A percentile compares a stretch with the other conserved stretches of the same genome.
Evolutionary conservation across 1,140 invertebrate genomes (phyloP).

Genomic region (Chironomus striatipennis): DNA sequence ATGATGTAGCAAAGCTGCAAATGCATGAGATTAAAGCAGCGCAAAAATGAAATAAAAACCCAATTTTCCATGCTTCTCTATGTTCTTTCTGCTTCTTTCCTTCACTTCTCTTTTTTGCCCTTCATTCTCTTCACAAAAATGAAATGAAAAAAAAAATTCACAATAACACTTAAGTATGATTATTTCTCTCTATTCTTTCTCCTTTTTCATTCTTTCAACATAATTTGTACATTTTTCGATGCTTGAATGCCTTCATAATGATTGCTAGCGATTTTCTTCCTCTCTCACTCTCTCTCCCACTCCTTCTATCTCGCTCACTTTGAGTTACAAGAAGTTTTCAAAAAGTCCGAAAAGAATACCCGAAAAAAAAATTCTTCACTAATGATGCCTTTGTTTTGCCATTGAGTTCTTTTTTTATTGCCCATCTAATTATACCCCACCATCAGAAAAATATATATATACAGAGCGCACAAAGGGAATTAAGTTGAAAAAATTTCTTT

Average conservation of each 20-base stretch:
- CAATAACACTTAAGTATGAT: constrained; percentile 24
- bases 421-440: constrained; percentile 16
- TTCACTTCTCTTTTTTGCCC: background rate
- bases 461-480: background rate
- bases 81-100: background rate
- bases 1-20: too few species aligned
- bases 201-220: background rate
- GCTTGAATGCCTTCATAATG: too few species aligned
- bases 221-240: constrained; percentile 10
- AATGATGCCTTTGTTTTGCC: constrained; percentile 23
- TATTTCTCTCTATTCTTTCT: background rate
- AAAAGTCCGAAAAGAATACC: background rate
- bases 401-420: background rate
- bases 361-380: background rate
- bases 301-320: background rate
- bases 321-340: constrained; percentile 5
- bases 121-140: background rate
- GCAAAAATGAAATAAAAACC: too few species aligned
- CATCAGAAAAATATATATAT: background rate
- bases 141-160: background rate
- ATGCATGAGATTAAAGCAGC: too few species aligned
- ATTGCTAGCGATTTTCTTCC: background rate
- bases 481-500: background rate
- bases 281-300: background rate
- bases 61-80: background rate